Conservation (phyloP, 92 coral and sea anemone genomes). For the Muricea muricata region DNA sequence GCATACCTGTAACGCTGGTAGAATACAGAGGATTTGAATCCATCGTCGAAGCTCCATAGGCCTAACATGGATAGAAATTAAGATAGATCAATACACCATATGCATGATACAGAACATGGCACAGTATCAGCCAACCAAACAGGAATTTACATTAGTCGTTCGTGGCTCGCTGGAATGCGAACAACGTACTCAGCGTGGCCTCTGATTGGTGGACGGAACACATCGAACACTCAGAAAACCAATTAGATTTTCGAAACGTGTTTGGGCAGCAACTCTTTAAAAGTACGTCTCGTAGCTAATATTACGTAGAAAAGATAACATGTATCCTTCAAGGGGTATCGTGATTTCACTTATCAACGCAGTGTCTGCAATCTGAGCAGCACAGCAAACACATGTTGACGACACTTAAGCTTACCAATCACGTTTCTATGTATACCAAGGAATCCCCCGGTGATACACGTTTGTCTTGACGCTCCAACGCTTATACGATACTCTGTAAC, state of each 20-base stretch:
- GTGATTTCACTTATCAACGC: neutral
- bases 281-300: neutral
- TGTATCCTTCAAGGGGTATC: conserved; percentile 10
- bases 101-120: neutral
- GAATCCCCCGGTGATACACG: conserved; percentile 2
- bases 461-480: conserved; percentile 1
- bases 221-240: conserved; percentile 20
- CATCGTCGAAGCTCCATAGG: conserved; percentile 28
- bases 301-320: conserved; percentile 1
- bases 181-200: neutral
- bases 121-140: conserved; percentile 1
- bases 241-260: conserved; percentile 37
- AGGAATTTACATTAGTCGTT: conserved; percentile 25
- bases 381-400: conserved; percentile 18
- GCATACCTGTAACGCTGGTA: conserved; percentile 35
- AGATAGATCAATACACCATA: conserved; percentile 32
- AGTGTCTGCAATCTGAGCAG: neutral
- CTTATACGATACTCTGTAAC: neutral
- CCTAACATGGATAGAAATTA: conserved; percentile 35
- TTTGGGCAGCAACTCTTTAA: conserved; percentile 35
- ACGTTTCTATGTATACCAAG: neutral
- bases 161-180: conserved; percentile 18
- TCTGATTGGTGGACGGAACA: conserved; percentile 16
- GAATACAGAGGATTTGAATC: conserved; percentile 24
- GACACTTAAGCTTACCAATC: neutral